phyloP scores from a whole-genome alignment of 2,888 invertebrate species.

The Conops quadrifasciatus region DNA sequence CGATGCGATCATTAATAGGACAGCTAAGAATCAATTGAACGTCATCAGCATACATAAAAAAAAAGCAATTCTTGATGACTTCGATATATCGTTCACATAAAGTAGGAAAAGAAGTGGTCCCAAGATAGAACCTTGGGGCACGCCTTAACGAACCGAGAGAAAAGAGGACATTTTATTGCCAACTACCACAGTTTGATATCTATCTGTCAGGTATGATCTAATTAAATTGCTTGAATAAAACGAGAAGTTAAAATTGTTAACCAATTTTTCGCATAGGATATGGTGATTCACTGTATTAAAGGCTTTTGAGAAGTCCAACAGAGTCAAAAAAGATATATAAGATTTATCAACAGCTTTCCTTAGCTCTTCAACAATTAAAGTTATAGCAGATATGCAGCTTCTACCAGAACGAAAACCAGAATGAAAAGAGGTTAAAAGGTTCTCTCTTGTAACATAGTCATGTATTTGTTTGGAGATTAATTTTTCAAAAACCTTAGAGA shows the following conservation, averaged over 20 bases:
- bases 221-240: no score
- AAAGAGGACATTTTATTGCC: neutral
- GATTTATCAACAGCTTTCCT: no score
- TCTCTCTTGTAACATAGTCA: neutral
- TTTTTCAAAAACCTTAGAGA: no score
- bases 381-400: neutral
- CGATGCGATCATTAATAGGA: neutral
- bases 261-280: no score
- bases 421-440: neutral
- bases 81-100: neutral
- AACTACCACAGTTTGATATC: neutral
- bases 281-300: no score
- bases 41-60: conserved; percentile 1
- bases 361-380: neutral
- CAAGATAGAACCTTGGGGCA: neutral
- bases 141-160: neutral
- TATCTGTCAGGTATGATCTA: neutral
- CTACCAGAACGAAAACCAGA: neutral
- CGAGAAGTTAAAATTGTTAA: no score
- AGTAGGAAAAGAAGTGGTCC: neutral
- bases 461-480: no score
- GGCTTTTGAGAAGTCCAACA: no score
- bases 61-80: neutral
- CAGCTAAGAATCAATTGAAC: conserved; percentile 2
- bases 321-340: no score